Evolutionary conservation across 2,797 vertebrate species (phyloP).

Genomic region (Pangasius macronema): DNA sequence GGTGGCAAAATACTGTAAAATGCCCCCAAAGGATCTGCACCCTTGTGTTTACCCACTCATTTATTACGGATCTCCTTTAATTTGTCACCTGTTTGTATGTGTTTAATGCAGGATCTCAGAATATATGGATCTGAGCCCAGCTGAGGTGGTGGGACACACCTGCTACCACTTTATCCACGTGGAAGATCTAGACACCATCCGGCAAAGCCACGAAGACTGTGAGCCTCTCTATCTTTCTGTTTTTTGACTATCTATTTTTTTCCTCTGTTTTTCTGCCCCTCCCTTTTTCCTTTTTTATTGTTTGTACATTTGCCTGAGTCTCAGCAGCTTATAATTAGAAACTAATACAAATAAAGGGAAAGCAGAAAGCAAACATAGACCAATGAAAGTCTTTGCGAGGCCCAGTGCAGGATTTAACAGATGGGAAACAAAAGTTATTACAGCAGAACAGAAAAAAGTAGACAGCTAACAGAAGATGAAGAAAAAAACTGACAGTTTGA

Average conservation of each 20-base stretch:
- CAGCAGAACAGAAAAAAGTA: slow-evolving; percentile 2
- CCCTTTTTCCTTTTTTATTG: not conserved
- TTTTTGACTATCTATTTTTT: not conserved
- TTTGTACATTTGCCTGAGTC: not conserved
- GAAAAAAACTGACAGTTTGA: slow-evolving; percentile 33
- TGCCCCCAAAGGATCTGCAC: not conserved
- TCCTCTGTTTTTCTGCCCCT: not conserved
- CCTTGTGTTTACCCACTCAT: not conserved
- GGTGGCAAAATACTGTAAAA: not conserved
- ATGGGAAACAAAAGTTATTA: slow-evolving; percentile 30
- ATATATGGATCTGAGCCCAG: slow-evolving; percentile 88
- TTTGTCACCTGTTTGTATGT: not conserved
- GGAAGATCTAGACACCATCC: slow-evolving; percentile 83
- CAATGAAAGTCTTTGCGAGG: slow-evolving; percentile 28
- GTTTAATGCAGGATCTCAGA: slow-evolving; percentile 81
- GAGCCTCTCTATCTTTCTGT: slow-evolving; percentile 54
- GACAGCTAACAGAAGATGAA: slow-evolving; percentile 10
- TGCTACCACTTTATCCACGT: slow-evolving; percentile 88
- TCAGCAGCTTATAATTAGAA: slow-evolving; percentile 17
- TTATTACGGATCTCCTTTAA: not conserved
- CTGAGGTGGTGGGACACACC: slow-evolving; percentile 87
- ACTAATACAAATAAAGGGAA: slow-evolving; percentile 23
- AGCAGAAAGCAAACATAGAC: slow-evolving; percentile 14
- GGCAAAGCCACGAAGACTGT: slow-evolving; percentile 89
- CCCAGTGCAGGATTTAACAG: slow-evolving; percentile 20